phyloP scores from a whole-genome alignment of 2,113 vertebrate genomes.

The Cyphomyrus discorhynchus region DNA sequence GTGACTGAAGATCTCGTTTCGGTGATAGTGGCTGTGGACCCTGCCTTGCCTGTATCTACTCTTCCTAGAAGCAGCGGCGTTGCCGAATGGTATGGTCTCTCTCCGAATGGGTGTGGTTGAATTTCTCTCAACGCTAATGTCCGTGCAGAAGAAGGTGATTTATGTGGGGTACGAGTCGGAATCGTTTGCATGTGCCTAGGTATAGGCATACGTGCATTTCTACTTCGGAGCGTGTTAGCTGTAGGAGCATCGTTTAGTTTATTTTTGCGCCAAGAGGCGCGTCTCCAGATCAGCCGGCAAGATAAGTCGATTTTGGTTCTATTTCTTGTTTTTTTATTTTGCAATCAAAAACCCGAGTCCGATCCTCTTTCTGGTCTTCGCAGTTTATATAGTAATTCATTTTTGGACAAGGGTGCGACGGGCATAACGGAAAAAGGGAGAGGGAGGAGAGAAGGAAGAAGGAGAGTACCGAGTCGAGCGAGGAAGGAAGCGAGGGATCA shows the following conservation, averaged over 20 bases:
- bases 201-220: not conserved
- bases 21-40: not conserved
- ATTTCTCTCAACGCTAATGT: not conserved
- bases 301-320: slow-evolving; percentile 29
- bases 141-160: not conserved
- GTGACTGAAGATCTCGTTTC: not conserved
- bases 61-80: not conserved
- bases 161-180: not conserved
- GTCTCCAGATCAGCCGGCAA: slow-evolving; percentile 14
- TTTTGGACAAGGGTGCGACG: slow-evolving; percentile 21
- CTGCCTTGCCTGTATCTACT: not conserved
- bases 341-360: slow-evolving; percentile 9
- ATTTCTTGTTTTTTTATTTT: slow-evolving; percentile 25
- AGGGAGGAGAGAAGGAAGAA: slow-evolving; percentile 7
- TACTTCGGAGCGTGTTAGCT: not conserved
- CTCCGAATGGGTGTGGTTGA: slow-evolving; percentile 21
- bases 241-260: not conserved
- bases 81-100: slow-evolving; percentile 20
- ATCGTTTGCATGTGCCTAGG: not conserved
- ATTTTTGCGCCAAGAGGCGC: slow-evolving; percentile 4
- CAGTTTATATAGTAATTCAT: slow-evolving; percentile 21
- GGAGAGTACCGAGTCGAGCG: not conserved
- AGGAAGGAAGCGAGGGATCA: slow-evolving; percentile 18
- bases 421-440: not conserved
- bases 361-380: slow-evolving; percentile 16